Percentiles rank a stretch among this genome's conserved stretches.
Conservation (phyloP, 2,888 invertebrate genomes). For the Apamea crenata region DNA sequence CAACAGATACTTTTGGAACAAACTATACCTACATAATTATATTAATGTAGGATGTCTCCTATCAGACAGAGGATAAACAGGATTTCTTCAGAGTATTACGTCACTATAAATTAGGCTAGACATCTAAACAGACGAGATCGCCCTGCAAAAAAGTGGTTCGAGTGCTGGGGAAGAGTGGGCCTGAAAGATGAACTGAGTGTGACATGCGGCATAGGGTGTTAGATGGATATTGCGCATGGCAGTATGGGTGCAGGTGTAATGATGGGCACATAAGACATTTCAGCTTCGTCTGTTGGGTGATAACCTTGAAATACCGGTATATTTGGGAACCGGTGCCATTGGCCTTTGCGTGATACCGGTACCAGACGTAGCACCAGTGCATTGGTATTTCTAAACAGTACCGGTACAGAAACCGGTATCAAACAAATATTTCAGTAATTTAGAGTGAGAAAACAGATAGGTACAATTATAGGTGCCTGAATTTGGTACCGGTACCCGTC, state of each 20-base stretch:
- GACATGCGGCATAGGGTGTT: background rate
- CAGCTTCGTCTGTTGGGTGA: background rate
- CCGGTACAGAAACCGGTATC: no score
- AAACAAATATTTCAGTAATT: no score
- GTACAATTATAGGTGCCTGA: no score
- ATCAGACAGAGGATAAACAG: slow-evolving; percentile 13
- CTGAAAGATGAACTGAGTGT: background rate
- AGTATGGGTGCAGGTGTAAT: background rate
- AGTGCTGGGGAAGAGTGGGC: background rate
- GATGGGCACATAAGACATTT: background rate
- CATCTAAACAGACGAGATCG: background rate
- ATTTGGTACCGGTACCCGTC: no score
- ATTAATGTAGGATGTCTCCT: slow-evolving; percentile 16
- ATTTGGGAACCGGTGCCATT: no score
- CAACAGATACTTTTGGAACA: background rate
- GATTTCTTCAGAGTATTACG: slow-evolving; percentile 14
- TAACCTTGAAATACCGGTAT: no score
- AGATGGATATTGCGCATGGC: background rate
- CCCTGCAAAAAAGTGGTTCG: background rate
- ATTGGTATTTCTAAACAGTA: no score
- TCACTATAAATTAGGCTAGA: slow-evolving; percentile 16
- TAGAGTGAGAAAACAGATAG: no score
- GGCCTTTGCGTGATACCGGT: no score
- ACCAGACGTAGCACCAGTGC: no score
- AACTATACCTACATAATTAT: slow-evolving; percentile 1